These are phyloP conservation scores for Erynnis tages DNA, from an alignment of 2,888 invertebrate genomes.

Conservation along the genomic window DNA sequence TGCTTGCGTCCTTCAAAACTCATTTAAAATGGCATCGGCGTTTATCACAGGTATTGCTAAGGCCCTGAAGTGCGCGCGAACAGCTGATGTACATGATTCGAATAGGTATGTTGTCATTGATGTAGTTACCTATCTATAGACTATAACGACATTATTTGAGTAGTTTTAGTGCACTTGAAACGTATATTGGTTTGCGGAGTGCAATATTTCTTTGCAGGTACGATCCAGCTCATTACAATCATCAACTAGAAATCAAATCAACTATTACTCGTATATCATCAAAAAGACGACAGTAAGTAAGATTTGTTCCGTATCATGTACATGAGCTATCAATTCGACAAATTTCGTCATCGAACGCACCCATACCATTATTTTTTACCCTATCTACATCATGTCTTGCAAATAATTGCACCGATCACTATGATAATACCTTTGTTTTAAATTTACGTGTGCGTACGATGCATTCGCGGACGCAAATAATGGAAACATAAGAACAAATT, in stretches of 20 bases:
- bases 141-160: too few species aligned
- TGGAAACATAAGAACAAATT: background rate
- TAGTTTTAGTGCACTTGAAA: too few species aligned
- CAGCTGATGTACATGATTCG: slow-evolving; percentile 6
- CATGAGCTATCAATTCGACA: slow-evolving; percentile 4
- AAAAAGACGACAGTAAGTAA: too few species aligned
- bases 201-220: too few species aligned
- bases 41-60: slow-evolving; percentile 7
- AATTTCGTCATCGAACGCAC: slow-evolving; percentile 7
- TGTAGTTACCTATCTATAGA: too few species aligned
- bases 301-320: background rate
- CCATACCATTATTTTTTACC: background rate
- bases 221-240: too few species aligned
- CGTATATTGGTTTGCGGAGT: too few species aligned
- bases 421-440: background rate
- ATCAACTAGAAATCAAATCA: too few species aligned
- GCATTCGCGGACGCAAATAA: background rate
- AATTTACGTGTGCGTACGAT: slow-evolving; percentile 4
- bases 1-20: slow-evolving; percentile 2
- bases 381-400: slow-evolving; percentile 3
- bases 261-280: too few species aligned
- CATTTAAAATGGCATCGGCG: slow-evolving; percentile 11
- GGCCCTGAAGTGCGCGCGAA: slow-evolving; percentile 21
- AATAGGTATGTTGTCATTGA: too few species aligned
- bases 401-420: slow-evolving; percentile 6